Conservation (phyloP, 2,888 invertebrate species). For the Melanostoma mellinum region DNA sequence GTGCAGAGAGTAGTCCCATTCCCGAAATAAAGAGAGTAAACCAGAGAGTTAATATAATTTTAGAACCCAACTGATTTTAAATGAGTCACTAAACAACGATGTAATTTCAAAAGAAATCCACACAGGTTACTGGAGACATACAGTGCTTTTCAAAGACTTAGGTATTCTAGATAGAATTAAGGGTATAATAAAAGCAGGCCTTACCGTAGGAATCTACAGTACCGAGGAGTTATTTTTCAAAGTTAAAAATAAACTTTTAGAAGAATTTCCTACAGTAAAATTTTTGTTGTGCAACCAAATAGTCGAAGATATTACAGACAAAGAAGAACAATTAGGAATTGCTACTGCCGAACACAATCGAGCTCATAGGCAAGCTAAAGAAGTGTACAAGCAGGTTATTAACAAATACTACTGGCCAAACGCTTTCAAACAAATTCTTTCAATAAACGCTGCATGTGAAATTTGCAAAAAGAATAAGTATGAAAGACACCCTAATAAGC, state of each 20-base stretch:
- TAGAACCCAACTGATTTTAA: slow-evolving; percentile 9
- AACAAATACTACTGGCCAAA: slow-evolving; percentile 26
- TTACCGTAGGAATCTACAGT: slow-evolving; percentile 11
- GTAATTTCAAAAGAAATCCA: slow-evolving; percentile 17
- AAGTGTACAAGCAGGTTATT: slow-evolving; percentile 23
- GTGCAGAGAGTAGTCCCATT: slow-evolving; percentile 21
- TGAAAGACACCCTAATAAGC: slow-evolving; percentile 22
- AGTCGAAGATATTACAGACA: slow-evolving; percentile 6
- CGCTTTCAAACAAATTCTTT: slow-evolving; percentile 11
- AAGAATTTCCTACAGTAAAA: slow-evolving; percentile 20
- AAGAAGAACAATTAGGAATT: slow-evolving; percentile 24
- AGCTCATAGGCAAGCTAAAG: slow-evolving; percentile 23
- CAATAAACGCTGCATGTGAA: slow-evolving; percentile 18
- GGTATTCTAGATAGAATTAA: slow-evolving; percentile 17
- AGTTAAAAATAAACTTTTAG: too few relatives aligned
- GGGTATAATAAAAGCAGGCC: slow-evolving; percentile 6
- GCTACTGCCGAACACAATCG: slow-evolving; percentile 10
- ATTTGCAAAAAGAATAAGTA: slow-evolving; percentile 28
- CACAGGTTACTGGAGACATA: slow-evolving; percentile 27
- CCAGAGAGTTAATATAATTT: slow-evolving; percentile 27
- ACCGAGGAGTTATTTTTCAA: slow-evolving; percentile 22
- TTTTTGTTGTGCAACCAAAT: slow-evolving; percentile 9
- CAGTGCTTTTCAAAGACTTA: slow-evolving; percentile 25
- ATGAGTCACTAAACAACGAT: slow-evolving; percentile 11
- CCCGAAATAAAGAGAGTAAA: slow-evolving; percentile 9